phyloP scores from a whole-genome alignment of 2,888 invertebrate species.

The Gymnocheta viridis region DNA sequence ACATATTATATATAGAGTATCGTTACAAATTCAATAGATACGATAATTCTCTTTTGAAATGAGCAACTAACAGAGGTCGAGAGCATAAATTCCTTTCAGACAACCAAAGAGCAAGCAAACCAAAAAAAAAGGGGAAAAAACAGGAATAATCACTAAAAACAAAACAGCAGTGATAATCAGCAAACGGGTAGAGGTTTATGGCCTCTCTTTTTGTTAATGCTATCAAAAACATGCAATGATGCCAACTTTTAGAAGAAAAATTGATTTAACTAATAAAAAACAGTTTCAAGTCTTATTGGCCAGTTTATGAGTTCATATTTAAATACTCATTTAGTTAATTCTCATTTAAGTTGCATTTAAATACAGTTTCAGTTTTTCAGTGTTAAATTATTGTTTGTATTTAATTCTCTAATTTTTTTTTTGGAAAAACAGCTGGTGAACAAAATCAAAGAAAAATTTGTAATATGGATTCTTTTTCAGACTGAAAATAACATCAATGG shows the following conservation, averaged over 20 bases:
- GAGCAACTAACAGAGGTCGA: constrained; percentile 61
- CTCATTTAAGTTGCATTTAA: too few relatives aligned
- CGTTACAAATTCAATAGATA: constrained; percentile 7
- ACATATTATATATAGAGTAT: not conserved
- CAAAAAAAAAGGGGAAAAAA: not conserved
- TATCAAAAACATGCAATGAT: not conserved
- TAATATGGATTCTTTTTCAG: too few relatives aligned
- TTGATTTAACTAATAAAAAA: not conserved
- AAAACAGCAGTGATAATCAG: constrained; percentile 19
- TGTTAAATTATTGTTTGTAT: too few relatives aligned
- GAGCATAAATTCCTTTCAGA: constrained; percentile 28
- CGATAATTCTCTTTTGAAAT: constrained; percentile 33
- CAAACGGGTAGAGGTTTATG: not conserved
- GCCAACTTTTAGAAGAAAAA: not conserved
- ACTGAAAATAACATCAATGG: too few relatives aligned
- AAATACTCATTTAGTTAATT: too few relatives aligned
- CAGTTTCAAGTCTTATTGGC: too few relatives aligned
- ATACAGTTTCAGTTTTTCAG: too few relatives aligned
- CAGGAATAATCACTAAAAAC: constrained; percentile 6
- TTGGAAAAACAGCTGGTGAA: too few relatives aligned
- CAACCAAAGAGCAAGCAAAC: not conserved
- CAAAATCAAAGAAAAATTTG: too few relatives aligned
- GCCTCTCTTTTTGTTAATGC: not conserved
- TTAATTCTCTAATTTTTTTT: too few relatives aligned
- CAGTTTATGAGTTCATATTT: too few relatives aligned